Evolutionary conservation across 2,888 invertebrate genomes (phyloP).

Genomic region (Sabatieria punctata): DNA sequence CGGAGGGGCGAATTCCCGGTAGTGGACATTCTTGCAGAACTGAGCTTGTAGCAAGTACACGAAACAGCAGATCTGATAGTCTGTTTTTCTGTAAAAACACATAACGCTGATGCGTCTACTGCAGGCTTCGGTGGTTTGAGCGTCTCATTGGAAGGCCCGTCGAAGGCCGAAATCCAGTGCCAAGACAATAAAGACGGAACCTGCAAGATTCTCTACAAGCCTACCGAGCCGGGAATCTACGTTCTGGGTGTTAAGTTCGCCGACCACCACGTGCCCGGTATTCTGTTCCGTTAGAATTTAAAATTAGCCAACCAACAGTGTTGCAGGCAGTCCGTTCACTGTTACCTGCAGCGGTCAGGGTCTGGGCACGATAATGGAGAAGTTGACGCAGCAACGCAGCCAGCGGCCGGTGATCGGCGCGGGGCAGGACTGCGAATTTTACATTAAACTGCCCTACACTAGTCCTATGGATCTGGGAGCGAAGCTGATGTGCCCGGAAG

Average conservation of each 20-base stretch:
- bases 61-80: too few species aligned
- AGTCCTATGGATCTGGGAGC: slow-evolving; percentile 19
- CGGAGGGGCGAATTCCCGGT: too few species aligned
- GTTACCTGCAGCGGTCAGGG: slow-evolving; percentile 86
- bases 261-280: slow-evolving; percentile 80
- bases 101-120: too few species aligned
- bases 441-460: slow-evolving; percentile 34
- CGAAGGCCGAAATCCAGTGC: slow-evolving; percentile 94
- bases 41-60: too few species aligned
- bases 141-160: slow-evolving; percentile 90
- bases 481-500: slow-evolving; percentile 18
- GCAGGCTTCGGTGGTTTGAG: slow-evolving; percentile 78
- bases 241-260: slow-evolving; percentile 93
- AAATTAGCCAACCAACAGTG: not conserved
- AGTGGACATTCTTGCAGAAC: too few species aligned
- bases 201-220: slow-evolving; percentile 79
- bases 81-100: too few species aligned
- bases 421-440: slow-evolving; percentile 37
- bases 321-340: slow-evolving; percentile 38
- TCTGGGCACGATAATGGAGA: slow-evolving; percentile 40
- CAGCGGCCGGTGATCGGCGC: slow-evolving; percentile 35
- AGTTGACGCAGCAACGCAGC: slow-evolving; percentile 16
- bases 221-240: slow-evolving; percentile 93
- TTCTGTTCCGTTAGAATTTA: slow-evolving; percentile 7
- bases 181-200: slow-evolving; percentile 83